Evolutionary conservation across 2,113 vertebrate species (phyloP).

Genomic region (Bothrops jararaca): DNA sequence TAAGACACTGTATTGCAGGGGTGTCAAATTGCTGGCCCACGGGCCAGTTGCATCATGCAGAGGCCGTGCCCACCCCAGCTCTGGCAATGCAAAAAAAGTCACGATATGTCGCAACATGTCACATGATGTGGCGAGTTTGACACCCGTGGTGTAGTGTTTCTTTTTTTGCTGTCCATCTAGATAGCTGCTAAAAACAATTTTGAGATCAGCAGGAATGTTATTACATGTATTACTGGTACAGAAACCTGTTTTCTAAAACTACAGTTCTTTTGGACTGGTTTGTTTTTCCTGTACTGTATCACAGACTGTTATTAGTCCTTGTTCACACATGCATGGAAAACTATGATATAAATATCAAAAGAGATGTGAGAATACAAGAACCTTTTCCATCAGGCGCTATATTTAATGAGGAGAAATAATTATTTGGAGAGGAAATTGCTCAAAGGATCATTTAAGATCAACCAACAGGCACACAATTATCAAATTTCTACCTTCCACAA

Average conservation of each 20-base stretch:
- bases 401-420: not conserved
- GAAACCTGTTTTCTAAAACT: not conserved
- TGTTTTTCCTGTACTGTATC: not conserved
- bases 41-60: too few species aligned
- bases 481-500: not conserved
- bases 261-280: not conserved
- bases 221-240: not conserved
- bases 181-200: not conserved
- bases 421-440: not conserved
- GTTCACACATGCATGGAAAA: not conserved
- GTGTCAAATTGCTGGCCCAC: too few species aligned
- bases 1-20: accelerated
- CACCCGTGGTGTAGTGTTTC: not conserved
- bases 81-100: too few species aligned
- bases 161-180: not conserved
- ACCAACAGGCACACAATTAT: not conserved
- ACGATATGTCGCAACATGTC: too few species aligned
- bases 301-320: not conserved
- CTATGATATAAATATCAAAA: not conserved
- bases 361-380: not conserved
- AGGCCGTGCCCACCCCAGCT: too few species aligned
- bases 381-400: not conserved
- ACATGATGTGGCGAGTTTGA: too few species aligned
- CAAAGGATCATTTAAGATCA: not conserved
- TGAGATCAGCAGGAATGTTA: not conserved